Conservation (phyloP, 2,113 vertebrate genomes). For the Boleophthalmus pectinirostris region DNA sequence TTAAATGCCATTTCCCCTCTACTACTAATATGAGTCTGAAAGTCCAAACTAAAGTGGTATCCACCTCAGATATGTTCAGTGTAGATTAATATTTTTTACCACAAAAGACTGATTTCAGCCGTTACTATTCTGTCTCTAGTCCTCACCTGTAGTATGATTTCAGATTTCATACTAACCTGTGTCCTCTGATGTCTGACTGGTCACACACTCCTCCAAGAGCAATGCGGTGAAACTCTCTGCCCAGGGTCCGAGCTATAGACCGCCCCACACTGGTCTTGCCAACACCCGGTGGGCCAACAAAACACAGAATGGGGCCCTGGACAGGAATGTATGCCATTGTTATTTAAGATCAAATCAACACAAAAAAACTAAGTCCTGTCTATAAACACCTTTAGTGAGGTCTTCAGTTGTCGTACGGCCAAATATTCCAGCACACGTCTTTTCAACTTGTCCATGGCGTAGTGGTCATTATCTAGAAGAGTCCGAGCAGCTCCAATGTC, state of each 20-base stretch:
- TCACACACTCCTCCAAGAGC: slow-evolving; percentile 94
- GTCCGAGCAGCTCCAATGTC: slow-evolving; percentile 90
- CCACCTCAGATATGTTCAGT: too few species aligned
- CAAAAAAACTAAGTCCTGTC: neutral
- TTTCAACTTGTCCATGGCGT: slow-evolving; percentile 96
- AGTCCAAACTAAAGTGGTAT: too few species aligned
- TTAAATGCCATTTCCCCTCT: neutral
- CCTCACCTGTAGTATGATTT: neutral
- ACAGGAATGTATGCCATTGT: neutral
- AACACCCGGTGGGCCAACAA: slow-evolving; percentile 95
- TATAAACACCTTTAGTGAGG: slow-evolving; percentile 81
- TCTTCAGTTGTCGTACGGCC: slow-evolving; percentile 92
- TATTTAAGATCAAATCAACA: neutral
- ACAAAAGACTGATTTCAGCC: neutral
- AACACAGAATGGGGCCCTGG: slow-evolving; percentile 93
- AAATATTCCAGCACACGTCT: slow-evolving; percentile 94
- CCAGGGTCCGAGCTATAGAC: slow-evolving; percentile 92
- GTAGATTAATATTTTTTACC: too few species aligned
- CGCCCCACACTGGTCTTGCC: slow-evolving; percentile 97
- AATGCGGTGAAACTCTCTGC: slow-evolving; percentile 95
- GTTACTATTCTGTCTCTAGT: neutral
- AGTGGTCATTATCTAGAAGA: slow-evolving; percentile 94
- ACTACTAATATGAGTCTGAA: neutral
- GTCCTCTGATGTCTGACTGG: slow-evolving; percentile 96
- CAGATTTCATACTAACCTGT: slow-evolving; percentile 75